Percentiles rank a stretch among this genome's conserved stretches.
Evolutionary conservation across 2,888 invertebrate species (phyloP).

Genomic region (Cetonia aurata): DNA sequence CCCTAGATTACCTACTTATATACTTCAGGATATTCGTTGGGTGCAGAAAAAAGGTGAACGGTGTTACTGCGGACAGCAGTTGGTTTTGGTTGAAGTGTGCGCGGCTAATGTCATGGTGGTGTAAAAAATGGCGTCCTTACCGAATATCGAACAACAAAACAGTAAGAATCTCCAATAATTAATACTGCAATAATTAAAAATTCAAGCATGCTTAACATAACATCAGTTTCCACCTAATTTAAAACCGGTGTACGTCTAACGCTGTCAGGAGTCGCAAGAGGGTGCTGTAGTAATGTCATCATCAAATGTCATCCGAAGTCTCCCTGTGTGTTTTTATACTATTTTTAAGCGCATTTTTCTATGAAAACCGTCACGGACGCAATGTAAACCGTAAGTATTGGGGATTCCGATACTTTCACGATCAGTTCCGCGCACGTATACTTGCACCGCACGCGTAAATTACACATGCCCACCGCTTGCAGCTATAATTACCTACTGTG

Average conservation of each 20-base stretch:
- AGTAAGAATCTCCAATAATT: constrained; percentile 60
- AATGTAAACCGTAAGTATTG: constrained; percentile 34
- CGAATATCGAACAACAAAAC: constrained; percentile 62
- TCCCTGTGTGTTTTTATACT: constrained; percentile 39
- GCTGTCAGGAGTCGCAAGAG: not conserved
- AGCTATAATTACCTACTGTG: constrained; percentile 33
- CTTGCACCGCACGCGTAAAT: constrained; percentile 17
- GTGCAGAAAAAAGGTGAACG: constrained; percentile 8
- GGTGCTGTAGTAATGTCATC: constrained; percentile 2
- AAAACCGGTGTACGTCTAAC: constrained; percentile 11
- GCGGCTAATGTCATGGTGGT: constrained; percentile 52
- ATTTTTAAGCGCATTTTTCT: constrained; percentile 40
- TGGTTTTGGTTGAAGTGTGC: constrained; percentile 24
- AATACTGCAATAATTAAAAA: constrained; percentile 26
- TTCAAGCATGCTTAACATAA: constrained; percentile 16
- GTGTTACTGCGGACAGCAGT: constrained; percentile 9
- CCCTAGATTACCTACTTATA: too few relatives aligned
- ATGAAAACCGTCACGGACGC: constrained; percentile 3
- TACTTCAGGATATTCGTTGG: too few relatives aligned
- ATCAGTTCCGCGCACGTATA: not conserved
- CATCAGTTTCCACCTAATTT: not conserved
- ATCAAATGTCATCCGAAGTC: constrained; percentile 43
- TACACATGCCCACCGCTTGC: constrained; percentile 29
- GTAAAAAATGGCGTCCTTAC: constrained; percentile 64
- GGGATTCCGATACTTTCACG: not conserved